Percentiles rank a stretch among this genome's conserved stretches.
These are phyloP conservation scores for Zaprionus camerounensis DNA, from an alignment of 1,140 invertebrate species.

Conservation along the genomic window DNA sequence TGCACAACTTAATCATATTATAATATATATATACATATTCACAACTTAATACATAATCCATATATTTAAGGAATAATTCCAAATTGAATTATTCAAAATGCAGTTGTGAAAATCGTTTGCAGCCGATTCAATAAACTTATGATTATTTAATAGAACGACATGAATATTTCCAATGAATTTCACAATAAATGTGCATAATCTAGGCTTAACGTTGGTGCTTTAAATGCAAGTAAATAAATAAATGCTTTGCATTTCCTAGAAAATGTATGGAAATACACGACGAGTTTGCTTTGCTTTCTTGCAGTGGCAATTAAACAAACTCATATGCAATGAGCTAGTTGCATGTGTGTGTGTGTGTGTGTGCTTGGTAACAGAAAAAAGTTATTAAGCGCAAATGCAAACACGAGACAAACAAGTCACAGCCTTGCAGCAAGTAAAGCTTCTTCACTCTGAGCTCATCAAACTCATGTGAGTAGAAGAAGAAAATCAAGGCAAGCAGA, in stretches of 20 bases:
- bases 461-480: constrained; percentile 56
- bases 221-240: constrained; percentile 5
- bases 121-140: not conserved
- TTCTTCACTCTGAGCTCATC: constrained; percentile 53
- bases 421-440: constrained; percentile 51
- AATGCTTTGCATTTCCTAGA: not conserved
- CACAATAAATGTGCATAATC: constrained; percentile 1
- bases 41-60: not conserved
- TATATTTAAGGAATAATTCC: not conserved
- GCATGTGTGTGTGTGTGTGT: not conserved
- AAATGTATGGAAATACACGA: not conserved
- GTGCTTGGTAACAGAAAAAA: constrained; percentile 48
- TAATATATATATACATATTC: too few relatives aligned
- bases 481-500: constrained; percentile 47
- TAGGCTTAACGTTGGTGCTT: not conserved
- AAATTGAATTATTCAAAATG: not conserved
- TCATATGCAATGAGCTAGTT: constrained; percentile 26
- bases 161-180: not conserved
- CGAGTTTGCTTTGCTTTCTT: constrained; percentile 7
- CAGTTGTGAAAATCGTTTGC: not conserved
- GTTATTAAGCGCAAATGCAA: constrained; percentile 74
- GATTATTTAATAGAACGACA: not conserved
- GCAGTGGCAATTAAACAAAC: constrained; percentile 30
- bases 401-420: constrained; percentile 44
- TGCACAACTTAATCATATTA: too few relatives aligned